Percentiles rank a stretch among this genome's conserved stretches.
phyloP scores from a whole-genome alignment of 1,140 invertebrate genomes.

The Neodiprion virginianus region DNA sequence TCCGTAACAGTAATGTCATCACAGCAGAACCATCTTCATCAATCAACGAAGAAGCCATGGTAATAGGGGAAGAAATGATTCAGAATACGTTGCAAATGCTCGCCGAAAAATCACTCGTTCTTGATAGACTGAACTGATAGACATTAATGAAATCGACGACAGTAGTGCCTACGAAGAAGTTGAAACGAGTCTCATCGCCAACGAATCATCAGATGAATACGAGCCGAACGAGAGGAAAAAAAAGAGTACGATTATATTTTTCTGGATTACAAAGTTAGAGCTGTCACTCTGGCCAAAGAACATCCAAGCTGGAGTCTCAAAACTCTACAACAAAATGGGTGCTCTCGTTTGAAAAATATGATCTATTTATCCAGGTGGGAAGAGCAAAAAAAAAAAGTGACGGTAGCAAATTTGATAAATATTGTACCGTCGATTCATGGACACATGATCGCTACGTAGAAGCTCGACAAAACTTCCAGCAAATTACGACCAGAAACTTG shows the following conservation, averaged over 20 bases:
- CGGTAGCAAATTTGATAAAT: background rate
- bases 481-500: background rate
- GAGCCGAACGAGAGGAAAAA: slow-evolving; percentile 25
- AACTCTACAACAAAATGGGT: background rate
- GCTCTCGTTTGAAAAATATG: background rate
- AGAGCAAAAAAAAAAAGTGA: background rate
- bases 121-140: background rate
- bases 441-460: background rate
- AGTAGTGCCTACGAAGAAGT: background rate
- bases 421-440: background rate
- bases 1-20: too few relatives aligned
- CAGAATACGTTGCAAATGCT: background rate
- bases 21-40: too few relatives aligned
- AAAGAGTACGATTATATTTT: background rate
- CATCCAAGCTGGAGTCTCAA: background rate
- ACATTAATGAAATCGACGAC: background rate
- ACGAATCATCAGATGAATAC: background rate
- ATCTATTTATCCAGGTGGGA: background rate
- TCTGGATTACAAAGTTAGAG: background rate
- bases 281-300: slow-evolving; percentile 20
- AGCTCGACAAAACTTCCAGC: background rate
- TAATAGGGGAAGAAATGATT: too few relatives aligned
- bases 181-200: background rate
- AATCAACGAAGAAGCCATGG: too few relatives aligned
- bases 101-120: background rate